Base-by-base conservation (phyloP, 2,888 invertebrate species). In the Pachycephus smyrnensis region DNA sequence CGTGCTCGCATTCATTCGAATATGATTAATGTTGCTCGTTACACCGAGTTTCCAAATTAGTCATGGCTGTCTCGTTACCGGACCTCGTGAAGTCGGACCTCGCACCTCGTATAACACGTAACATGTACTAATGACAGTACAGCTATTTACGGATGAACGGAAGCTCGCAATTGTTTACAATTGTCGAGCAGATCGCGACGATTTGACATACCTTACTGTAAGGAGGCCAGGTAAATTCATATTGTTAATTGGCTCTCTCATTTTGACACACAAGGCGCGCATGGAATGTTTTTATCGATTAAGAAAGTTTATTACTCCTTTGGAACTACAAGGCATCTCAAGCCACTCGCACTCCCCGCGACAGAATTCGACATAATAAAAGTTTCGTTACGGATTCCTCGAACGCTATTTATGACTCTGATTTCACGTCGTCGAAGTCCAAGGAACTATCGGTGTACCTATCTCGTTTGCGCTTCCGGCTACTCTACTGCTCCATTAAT, bases 1-100 rank as follows among this genome's bases (percentile, higher is more conserved):
- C 33, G 35, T 36, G 35, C 74, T 74, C 74, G 36, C 12, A 35
- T 55, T 77, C 73, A 71, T 77, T 77, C 74, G 77, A 77, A 77
- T 77, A 77, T 77, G 77, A 77, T 77, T 77, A 75, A 77, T 75
- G 77, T 77, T 74, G 75, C 77, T 71, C 75, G 75, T 77, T 77
- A 77, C 74, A 77, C 40, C 55, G 71, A 75, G 69, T 77, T 77
- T 77, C 32, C 75, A 74, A 74, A 68, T 77, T 77, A 77, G 77
- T 33, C 30, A 77, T 69, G 77, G 75, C 77, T 75, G 77, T 75
- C 77, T 77, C 37, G 77, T 77, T 77, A 77, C 32, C 32, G 74
- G 15, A 31, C 31, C 31, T 71, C 32, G 71, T 31, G 71, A 23
- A 55, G 55, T 55, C 55, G 55, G 1, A 55, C 23, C 9, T 55